A percentile compares a stretch with the other conserved stretches of the same genome.
Evolutionary conservation across 2,888 invertebrate genomes (phyloP).

Genomic region (Diloba caeruleocephala): DNA sequence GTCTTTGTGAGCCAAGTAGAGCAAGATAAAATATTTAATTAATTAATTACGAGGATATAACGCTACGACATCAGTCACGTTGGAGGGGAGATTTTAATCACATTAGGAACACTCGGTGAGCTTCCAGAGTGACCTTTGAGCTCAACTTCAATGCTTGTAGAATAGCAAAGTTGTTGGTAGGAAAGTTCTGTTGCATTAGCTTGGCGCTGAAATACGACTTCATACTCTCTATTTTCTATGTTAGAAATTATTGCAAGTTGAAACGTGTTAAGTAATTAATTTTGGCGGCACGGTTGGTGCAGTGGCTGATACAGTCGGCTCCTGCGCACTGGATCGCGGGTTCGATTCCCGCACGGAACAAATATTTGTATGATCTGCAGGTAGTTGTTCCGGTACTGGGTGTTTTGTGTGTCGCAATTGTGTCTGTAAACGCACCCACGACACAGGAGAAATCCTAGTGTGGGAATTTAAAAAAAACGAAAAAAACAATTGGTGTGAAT

Average conservation of each 20-base stretch:
- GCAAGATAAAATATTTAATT: slow-evolving; percentile 58
- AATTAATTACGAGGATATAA: slow-evolving; percentile 54
- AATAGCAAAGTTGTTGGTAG: slow-evolving; percentile 21
- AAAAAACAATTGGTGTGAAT: too few species aligned
- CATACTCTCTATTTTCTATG: neutral
- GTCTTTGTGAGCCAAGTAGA: slow-evolving; percentile 42
- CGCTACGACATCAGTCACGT: slow-evolving; percentile 44
- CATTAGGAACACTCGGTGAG: slow-evolving; percentile 55
- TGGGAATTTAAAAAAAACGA: too few species aligned
- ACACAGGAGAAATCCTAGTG: too few species aligned
- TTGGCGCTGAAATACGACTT: slow-evolving; percentile 20
- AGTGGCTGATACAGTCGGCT: neutral
- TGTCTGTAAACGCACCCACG: too few species aligned
- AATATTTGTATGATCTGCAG: too few species aligned
- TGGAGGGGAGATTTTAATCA: slow-evolving; percentile 65
- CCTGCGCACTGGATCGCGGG: too few species aligned
- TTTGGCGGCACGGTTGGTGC: neutral
- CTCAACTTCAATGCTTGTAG: slow-evolving; percentile 26
- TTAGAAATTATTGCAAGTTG: slow-evolving; percentile 17
- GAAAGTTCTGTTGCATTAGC: slow-evolving; percentile 30
- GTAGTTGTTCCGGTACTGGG: too few species aligned
- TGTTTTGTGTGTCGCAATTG: too few species aligned
- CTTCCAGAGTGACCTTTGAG: slow-evolving; percentile 45
- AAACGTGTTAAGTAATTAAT: slow-evolving; percentile 10
- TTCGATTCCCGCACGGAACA: too few species aligned